Conservation (phyloP, 2,888 invertebrate genomes). For the Galerucella nymphaeae region DNA sequence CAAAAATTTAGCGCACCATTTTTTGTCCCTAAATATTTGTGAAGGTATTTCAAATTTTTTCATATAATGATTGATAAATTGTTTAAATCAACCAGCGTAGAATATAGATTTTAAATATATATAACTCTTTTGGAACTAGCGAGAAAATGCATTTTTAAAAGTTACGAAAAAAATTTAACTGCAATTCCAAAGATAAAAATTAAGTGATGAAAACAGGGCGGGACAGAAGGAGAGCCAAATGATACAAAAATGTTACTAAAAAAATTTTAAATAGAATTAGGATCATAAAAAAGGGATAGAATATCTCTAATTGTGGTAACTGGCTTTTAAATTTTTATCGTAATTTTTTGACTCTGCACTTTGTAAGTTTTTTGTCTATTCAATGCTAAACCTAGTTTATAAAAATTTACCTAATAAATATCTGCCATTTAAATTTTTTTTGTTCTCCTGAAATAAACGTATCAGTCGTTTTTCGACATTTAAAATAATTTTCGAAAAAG, state of each 20-base stretch:
- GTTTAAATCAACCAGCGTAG: background rate
- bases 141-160: background rate
- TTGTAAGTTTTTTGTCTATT: background rate
- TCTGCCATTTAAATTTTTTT: background rate
- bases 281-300: background rate
- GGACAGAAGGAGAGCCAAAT: too few relatives aligned
- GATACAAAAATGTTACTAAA: too few relatives aligned
- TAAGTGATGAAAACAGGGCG: too few relatives aligned
- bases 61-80: background rate
- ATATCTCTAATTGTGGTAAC: background rate
- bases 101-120: background rate
- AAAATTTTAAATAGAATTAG: too few relatives aligned
- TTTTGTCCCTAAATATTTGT: background rate
- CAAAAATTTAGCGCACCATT: background rate
- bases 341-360: background rate
- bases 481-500: slow-evolving; percentile 2
- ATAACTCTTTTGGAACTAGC: slow-evolving; percentile 1
- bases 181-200: background rate
- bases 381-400: slow-evolving; percentile 8
- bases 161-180: background rate
- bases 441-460: background rate
- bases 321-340: background rate
- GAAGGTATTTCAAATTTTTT: background rate
- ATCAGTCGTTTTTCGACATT: background rate
- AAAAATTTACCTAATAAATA: slow-evolving; percentile 19